Percentiles rank a stretch among this genome's conserved stretches.
These are phyloP conservation scores for Pentalonia nigronervosa DNA, from an alignment of 1,140 invertebrate species.

Conservation along the genomic window DNA sequence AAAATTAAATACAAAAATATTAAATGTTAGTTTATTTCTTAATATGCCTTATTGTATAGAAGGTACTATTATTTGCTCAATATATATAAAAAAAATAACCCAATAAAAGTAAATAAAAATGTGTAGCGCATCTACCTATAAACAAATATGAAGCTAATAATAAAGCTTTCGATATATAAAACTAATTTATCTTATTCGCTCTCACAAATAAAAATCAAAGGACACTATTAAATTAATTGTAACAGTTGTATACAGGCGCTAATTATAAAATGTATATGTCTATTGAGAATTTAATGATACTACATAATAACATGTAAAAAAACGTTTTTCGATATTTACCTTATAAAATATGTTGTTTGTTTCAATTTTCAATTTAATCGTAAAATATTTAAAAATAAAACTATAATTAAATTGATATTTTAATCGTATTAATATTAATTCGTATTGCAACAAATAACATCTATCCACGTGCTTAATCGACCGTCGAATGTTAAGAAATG, in stretches of 20 bases:
- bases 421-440: neutral
- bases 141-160: neutral
- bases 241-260: no score
- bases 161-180: neutral
- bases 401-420: no score
- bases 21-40: neutral
- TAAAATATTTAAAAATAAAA: neutral
- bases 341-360: neutral
- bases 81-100: neutral
- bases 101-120: neutral
- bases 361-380: neutral
- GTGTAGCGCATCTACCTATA: neutral
- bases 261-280: no score
- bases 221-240: neutral
- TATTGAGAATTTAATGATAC: neutral
- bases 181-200: slow-evolving; percentile 8
- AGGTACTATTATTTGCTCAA: neutral
- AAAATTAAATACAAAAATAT: neutral
- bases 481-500: neutral
- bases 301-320: neutral
- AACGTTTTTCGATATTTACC: neutral
- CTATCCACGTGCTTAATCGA: neutral
- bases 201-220: neutral
- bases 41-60: neutral
- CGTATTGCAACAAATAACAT: neutral